phyloP scores from a whole-genome alignment of 2,113 vertebrate genomes.

The Gobiocypris rarus region DNA sequence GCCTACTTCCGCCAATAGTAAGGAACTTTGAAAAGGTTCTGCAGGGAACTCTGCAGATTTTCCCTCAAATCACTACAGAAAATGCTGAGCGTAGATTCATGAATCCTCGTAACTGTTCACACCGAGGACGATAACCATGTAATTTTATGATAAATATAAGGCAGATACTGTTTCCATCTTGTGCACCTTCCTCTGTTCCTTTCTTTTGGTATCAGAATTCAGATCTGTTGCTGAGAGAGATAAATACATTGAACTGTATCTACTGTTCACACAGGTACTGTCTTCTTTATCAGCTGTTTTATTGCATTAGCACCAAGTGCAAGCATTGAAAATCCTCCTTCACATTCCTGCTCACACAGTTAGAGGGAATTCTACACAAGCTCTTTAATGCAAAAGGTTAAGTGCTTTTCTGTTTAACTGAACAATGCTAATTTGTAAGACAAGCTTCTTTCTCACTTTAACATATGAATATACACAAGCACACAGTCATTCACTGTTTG shows the following conservation, averaged over 20 bases:
- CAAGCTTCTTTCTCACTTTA: neutral
- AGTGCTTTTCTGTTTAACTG: constrained; percentile 15
- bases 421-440: constrained; percentile 29
- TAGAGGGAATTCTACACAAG: constrained; percentile 7
- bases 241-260: neutral
- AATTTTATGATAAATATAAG: neutral
- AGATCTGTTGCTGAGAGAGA: neutral
- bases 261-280: neutral
- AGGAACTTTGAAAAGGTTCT: neutral
- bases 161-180: neutral
- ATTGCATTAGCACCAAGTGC: constrained; percentile 9
- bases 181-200: neutral
- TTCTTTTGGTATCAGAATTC: neutral
- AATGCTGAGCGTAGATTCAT: neutral
- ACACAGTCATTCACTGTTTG: neutral
- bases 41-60: neutral
- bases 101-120: neutral
- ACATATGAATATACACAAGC: neutral
- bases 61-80: neutral
- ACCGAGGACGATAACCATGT: neutral
- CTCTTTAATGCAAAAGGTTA: constrained; percentile 29
- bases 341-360: neutral
- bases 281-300: constrained; percentile 10
- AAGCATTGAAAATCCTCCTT: neutral
- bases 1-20: too few relatives aligned